Evolutionary conservation across 2,888 invertebrate genomes (phyloP).

Genomic region (Nemoura dubitans): DNA sequence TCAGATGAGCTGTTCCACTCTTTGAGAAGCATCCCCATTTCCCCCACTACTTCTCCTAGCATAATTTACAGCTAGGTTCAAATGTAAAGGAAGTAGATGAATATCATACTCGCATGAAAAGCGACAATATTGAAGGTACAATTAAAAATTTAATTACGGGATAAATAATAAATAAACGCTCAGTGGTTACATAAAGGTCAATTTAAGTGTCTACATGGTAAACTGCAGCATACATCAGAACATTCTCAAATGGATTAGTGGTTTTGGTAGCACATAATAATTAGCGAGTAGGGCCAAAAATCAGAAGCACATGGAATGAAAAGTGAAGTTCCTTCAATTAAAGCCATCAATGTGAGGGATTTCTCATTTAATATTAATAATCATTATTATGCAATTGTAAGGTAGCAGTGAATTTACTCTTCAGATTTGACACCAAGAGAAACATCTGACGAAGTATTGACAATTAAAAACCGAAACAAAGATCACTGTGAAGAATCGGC

Average conservation of each 20-base stretch:
- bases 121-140: neutral
- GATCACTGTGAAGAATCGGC: conserved; percentile 7
- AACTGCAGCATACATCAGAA: conserved; percentile 48
- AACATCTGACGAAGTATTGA: conserved; percentile 39
- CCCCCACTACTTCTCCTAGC: neutral
- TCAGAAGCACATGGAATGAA: conserved; percentile 45
- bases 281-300: conserved; percentile 44
- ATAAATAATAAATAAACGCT: conserved; percentile 45
- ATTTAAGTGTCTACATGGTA: conserved; percentile 49
- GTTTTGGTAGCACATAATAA: conserved; percentile 46
- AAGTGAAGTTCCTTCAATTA: conserved; percentile 44
- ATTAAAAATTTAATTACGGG: conserved; percentile 28
- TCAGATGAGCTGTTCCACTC: neutral
- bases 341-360: conserved; percentile 44
- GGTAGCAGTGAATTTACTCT: conserved; percentile 26
- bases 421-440: conserved; percentile 39
- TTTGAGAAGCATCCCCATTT: neutral
- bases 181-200: conserved; percentile 49
- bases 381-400: conserved; percentile 43
- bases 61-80: neutral
- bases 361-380: conserved; percentile 40
- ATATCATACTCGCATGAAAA: neutral
- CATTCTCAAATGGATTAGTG: conserved; percentile 46
- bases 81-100: neutral
- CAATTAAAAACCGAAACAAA: conserved; percentile 23